A percentile compares a stretch with the other conserved stretches of the same genome.
Conservation (phyloP, 1,140 invertebrate genomes). For the Tetragonula clypearis region DNA sequence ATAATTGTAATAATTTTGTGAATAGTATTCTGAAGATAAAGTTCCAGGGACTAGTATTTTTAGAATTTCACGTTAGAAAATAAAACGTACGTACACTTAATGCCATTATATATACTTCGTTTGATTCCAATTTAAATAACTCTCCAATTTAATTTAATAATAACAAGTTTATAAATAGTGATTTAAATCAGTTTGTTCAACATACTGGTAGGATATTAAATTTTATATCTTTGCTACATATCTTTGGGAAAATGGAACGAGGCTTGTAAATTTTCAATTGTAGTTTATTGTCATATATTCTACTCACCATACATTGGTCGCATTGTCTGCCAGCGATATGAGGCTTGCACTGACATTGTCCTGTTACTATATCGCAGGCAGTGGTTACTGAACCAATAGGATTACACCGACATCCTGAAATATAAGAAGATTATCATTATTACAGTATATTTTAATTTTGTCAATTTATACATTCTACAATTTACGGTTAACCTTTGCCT, state of each 20-base stretch:
- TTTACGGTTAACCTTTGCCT: not conserved
- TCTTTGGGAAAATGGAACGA: not conserved
- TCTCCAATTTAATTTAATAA: not conserved
- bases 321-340: constrained; percentile 93
- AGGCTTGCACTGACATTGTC: constrained; percentile 93
- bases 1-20: not conserved
- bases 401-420: constrained; percentile 89
- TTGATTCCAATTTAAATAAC: too few relatives aligned
- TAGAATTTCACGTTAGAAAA: not conserved
- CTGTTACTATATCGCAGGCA: constrained; percentile 92
- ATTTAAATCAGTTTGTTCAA: not conserved
- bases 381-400: constrained; percentile 86
- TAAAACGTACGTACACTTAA: too few relatives aligned
- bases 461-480: not conserved
- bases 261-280: constrained; percentile 18
- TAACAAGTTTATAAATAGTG: not conserved
- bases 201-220: not conserved
- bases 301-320: constrained; percentile 90
- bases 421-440: not conserved
- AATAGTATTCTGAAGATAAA: not conserved
- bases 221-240: not conserved
- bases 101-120: too few relatives aligned
- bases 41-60: not conserved
- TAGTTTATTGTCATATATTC: not conserved
- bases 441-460: not conserved